These are phyloP conservation scores for Andrena bicolor DNA, from an alignment of 2,888 invertebrate genomes.

Conservation along the genomic window DNA sequence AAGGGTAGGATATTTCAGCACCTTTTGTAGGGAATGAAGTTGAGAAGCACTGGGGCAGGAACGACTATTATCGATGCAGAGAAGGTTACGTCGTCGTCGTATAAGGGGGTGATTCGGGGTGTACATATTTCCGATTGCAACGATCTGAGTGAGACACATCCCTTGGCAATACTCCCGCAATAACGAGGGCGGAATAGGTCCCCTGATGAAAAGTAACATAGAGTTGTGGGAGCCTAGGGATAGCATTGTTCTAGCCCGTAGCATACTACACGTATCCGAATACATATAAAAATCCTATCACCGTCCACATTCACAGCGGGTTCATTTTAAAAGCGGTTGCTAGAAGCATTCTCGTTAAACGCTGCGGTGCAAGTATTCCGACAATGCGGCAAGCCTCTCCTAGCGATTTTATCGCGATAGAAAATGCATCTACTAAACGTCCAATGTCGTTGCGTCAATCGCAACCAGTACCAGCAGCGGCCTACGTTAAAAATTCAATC, in stretches of 20 bases:
- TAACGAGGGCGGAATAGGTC: slow-evolving; percentile 57
- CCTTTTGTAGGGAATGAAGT: slow-evolving; percentile 35
- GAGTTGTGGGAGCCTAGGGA: slow-evolving; percentile 60
- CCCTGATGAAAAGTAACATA: slow-evolving; percentile 65
- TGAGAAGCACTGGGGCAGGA: slow-evolving; percentile 74
- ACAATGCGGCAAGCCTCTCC: slow-evolving; percentile 53
- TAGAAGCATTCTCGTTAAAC: slow-evolving; percentile 26
- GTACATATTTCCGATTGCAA: slow-evolving; percentile 66
- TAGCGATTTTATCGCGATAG: slow-evolving; percentile 60
- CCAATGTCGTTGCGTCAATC: slow-evolving; percentile 25
- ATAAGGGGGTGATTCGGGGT: slow-evolving; percentile 70
- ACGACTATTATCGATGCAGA: slow-evolving; percentile 75
- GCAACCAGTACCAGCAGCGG: neutral
- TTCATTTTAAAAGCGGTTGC: slow-evolving; percentile 63
- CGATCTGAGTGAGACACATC: slow-evolving; percentile 57
- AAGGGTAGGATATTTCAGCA: neutral
- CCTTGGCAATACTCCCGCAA: slow-evolving; percentile 36
- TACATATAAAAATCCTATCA: slow-evolving; percentile 29
- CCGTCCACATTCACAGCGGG: slow-evolving; percentile 61
- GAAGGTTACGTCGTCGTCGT: slow-evolving; percentile 67
- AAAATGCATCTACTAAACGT: slow-evolving; percentile 60
- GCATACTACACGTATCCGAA: slow-evolving; percentile 2
- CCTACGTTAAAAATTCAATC: slow-evolving; percentile 25
- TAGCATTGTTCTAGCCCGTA: slow-evolving; percentile 41
- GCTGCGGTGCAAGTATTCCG: slow-evolving; percentile 49